phyloP scores from a whole-genome alignment of 1,140 invertebrate species.

The Brachystomella parvula region DNA sequence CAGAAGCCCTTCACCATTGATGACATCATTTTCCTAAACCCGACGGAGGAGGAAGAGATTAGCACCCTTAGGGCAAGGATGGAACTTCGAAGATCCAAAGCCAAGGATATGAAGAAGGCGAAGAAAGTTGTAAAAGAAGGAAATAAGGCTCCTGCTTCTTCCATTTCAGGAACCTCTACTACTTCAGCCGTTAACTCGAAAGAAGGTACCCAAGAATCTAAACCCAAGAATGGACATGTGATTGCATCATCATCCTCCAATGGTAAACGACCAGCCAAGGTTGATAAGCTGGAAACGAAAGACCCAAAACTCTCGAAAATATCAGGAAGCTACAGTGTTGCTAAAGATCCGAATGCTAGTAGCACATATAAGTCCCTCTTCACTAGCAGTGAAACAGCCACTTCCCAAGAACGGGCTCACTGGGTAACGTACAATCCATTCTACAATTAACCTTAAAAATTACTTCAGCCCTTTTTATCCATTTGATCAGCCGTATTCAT shows the following conservation, averaged over 20 bases:
- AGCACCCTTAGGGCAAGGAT: conserved; percentile 58
- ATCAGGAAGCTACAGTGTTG: conserved; percentile 71
- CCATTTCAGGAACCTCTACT: not conserved
- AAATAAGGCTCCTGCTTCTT: conserved; percentile 3
- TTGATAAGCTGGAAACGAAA: not conserved
- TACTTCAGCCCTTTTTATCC: too few species aligned
- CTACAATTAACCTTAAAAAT: conserved; percentile 34
- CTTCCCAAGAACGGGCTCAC: conserved; percentile 78
- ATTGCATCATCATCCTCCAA: not conserved
- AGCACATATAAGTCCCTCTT: conserved; percentile 93
- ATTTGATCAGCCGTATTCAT: too few species aligned
- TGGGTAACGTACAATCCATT: conserved; percentile 59
- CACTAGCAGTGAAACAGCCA: conserved; percentile 75
- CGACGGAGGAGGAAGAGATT: conserved; percentile 65
- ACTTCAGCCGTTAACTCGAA: not conserved
- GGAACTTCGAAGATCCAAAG: conserved; percentile 52
- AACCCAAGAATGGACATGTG: not conserved
- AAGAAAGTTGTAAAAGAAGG: conserved; percentile 44
- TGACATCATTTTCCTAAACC: conserved; percentile 81
- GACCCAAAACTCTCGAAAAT: conserved; percentile 44
- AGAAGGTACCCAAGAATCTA: not conserved
- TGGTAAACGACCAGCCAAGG: not conserved
- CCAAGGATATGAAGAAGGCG: conserved; percentile 63
- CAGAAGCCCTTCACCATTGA: conserved; percentile 63
- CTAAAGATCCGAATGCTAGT: conserved; percentile 81